Base-by-base conservation (phyloP, 2,113 vertebrate species). In the Neolamprologus tretocephalus region DNA sequence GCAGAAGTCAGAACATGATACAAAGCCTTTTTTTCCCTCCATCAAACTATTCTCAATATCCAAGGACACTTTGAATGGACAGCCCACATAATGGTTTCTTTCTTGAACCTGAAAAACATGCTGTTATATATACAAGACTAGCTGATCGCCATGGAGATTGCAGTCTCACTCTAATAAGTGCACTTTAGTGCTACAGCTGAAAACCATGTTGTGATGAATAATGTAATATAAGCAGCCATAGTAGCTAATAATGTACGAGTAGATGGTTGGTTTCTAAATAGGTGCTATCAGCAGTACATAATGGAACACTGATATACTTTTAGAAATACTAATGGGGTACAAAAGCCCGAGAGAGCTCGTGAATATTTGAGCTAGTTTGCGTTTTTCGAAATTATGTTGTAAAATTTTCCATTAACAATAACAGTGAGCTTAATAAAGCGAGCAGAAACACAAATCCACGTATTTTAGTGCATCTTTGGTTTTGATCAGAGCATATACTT, bases 11-110 rank as follows among this genome's bases (percentile, higher is more conserved):
- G 55, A 79, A 71, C 13, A 86, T 14, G 23, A 9, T 79, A 16
- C 14, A 86, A 40, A 82, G 40, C 13, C 54, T 55, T 61, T 14
- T 26, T 28, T 11, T 0, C 14, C 45, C 14, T 84, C 57, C 6
- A 21, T 28, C 9, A 53, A 47, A 47, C 23, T n/a, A 37, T 35
- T 9, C 68, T 89, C 80, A 85, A 47, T 47, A 71, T 13, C 26
- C 91, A 93, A 92, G 93, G 94, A 6, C 92, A 58, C 83, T 75
- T 31, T 66, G 82, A 91, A 87, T 82, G 19, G 51, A 61, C 13
- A 81, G 42, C 61, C 23, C 75, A 91, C 63, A 58, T 28, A 66
- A 47, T 17, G 17, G 8, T 68, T 86, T 80, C 45, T 79, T 84
- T 35, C 6, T 33, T 19, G 28, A 55, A 81, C 31, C 16, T 40